Conservation (phyloP, 2,797 vertebrate genomes). For the Oryzias dopingdopingensis region DNA sequence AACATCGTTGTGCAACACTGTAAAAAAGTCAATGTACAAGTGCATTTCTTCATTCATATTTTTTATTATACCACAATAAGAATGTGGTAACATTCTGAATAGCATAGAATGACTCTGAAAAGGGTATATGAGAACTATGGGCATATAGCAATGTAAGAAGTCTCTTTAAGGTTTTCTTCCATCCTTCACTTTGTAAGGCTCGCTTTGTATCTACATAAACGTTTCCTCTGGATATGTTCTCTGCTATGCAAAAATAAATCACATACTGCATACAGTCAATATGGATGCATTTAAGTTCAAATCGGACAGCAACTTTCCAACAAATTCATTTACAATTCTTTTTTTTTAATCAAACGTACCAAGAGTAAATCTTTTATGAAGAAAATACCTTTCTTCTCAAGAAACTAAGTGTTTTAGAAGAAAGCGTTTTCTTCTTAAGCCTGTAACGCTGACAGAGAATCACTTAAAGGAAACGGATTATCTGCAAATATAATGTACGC, state of each 20-base stretch:
- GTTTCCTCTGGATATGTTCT: conserved; percentile 73
- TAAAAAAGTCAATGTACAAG: conserved; percentile 53
- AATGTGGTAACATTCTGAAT: conserved; percentile 64
- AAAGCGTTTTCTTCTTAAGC: conserved; percentile 52
- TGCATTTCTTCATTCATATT: conserved; percentile 49
- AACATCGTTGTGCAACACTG: conserved; percentile 25
- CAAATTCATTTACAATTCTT: conserved; percentile 59
- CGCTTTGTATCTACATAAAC: conserved; percentile 57
- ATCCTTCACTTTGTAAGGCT: conserved; percentile 37
- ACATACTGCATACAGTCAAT: conserved; percentile 65
- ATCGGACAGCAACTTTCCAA: conserved; percentile 73
- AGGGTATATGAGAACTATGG: conserved; percentile 56
- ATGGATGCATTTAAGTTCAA: conserved; percentile 78
- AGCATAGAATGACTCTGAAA: conserved; percentile 60
- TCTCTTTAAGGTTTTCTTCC: conserved; percentile 42
- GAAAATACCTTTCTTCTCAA: too few species aligned
- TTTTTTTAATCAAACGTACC: conserved; percentile 67
- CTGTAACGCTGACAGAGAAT: conserved; percentile 61
- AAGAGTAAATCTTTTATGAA: conserved; percentile 53
- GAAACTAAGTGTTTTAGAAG: conserved; percentile 1
- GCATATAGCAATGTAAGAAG: conserved; percentile 46
- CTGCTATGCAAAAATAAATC: conserved; percentile 97
- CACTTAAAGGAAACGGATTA: conserved; percentile 72
- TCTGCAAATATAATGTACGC: conserved; percentile 72
- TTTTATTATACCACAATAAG: conserved; percentile 68